Evolutionary conservation across 1,140 invertebrate genomes (phyloP).

Genomic region (Archivesica marissinica): DNA sequence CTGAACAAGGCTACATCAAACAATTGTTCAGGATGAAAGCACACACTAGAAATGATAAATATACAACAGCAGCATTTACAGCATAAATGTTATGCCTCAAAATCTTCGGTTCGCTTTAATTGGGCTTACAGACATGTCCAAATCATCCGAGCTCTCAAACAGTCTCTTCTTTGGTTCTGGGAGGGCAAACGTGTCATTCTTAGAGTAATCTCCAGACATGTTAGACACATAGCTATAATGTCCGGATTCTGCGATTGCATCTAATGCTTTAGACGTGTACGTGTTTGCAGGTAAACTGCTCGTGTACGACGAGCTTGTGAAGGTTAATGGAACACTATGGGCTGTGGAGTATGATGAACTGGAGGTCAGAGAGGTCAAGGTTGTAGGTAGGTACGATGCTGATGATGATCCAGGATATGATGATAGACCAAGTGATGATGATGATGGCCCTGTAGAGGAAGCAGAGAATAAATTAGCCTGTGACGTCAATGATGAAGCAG

Average conservation of each 20-base stretch:
- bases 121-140: conserved; percentile 74
- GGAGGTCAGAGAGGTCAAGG: conserved; percentile 41
- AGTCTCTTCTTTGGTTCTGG: conserved; percentile 78
- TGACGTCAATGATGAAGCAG: conserved; percentile 47
- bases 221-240: conserved; percentile 77
- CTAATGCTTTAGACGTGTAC: conserved; percentile 50
- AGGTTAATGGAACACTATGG: conserved; percentile 58
- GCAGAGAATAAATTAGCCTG: conserved; percentile 26
- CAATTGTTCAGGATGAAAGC: too few species aligned
- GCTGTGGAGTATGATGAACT: conserved; percentile 51
- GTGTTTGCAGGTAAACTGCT: conserved; percentile 35
- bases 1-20: too few species aligned
- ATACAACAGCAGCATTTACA: too few species aligned
- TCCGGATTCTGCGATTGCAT: conserved; percentile 64
- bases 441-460: conserved; percentile 46
- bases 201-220: conserved; percentile 63
- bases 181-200: conserved; percentile 69
- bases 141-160: conserved; percentile 74
- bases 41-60: too few species aligned
- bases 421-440: conserved; percentile 44
- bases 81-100: too few species aligned
- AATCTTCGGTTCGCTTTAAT: conserved; percentile 73
- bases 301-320: conserved; percentile 43
- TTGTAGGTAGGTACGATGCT: conserved; percentile 54
- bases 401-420: conserved; percentile 29